Percentiles rank a stretch among this genome's conserved stretches.
Conservation (phyloP, 2,113 vertebrate species). For the Nesoenas mayeri region DNA sequence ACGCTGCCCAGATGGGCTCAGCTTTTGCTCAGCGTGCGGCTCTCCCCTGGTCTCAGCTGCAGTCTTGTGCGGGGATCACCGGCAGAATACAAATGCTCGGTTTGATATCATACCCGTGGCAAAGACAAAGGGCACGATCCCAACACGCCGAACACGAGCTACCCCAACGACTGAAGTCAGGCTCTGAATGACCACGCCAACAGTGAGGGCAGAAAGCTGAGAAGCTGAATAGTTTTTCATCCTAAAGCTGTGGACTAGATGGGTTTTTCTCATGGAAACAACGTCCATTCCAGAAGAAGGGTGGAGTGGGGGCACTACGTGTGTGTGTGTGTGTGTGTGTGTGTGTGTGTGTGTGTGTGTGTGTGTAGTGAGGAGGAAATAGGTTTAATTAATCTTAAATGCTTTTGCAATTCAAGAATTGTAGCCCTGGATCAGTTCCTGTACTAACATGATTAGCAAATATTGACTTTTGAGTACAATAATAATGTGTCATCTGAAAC, state of each 20-base stretch:
- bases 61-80: neutral
- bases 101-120: neutral
- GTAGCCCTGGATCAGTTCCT: constrained; percentile 78
- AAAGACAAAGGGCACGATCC: neutral
- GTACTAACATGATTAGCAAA: constrained; percentile 83
- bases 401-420: constrained; percentile 76
- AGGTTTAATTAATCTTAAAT: constrained; percentile 81
- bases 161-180: neutral
- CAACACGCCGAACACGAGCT: neutral
- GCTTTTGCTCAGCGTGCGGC: neutral
- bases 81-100: neutral
- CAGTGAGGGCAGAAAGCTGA: neutral
- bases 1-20: neutral
- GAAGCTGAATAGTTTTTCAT: neutral
- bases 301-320: neutral
- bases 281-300: neutral
- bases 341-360: neutral
- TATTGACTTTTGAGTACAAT: constrained; percentile 83
- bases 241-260: neutral
- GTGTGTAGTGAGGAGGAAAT: constrained; percentile 46
- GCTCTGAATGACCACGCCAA: neutral
- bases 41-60: neutral
- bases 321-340: neutral
- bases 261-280: neutral
- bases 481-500: constrained; percentile 83